Evolutionary conservation across 1,140 invertebrate species (phyloP).

Genomic region (Drosophila sp.): DNA sequence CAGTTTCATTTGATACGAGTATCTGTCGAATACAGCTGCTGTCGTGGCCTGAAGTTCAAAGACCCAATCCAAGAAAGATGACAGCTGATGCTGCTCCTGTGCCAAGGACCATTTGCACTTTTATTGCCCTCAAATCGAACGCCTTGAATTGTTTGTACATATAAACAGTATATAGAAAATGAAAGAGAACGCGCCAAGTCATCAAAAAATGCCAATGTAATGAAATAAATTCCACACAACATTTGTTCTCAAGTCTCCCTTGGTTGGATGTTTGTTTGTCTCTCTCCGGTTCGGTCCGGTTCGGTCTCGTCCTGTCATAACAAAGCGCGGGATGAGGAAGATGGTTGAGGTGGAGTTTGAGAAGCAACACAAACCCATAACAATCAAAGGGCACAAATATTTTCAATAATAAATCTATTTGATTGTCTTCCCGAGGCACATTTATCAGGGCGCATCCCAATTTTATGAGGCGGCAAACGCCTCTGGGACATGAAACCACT

Average conservation of each 20-base stretch:
- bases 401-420: slow-evolving; percentile 84
- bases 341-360: not conserved
- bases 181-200: slow-evolving; percentile 61
- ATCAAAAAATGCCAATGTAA: slow-evolving; percentile 75
- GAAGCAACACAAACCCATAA: slow-evolving; percentile 33
- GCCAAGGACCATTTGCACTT: slow-evolving; percentile 66
- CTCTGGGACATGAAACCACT: slow-evolving; percentile 38
- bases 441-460: slow-evolving; percentile 65
- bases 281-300: not conserved
- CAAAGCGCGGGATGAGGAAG: slow-evolving; percentile 25
- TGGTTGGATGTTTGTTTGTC: slow-evolving; percentile 12
- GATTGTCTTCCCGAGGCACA: slow-evolving; percentile 57
- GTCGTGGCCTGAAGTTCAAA: slow-evolving; percentile 45
- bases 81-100: slow-evolving; percentile 63
- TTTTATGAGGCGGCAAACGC: slow-evolving; percentile 40
- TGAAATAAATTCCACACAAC: slow-evolving; percentile 81
- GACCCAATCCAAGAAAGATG: slow-evolving; percentile 32
- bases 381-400: slow-evolving; percentile 75
- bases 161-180: slow-evolving; percentile 55
- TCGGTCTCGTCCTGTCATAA: slow-evolving; percentile 44
- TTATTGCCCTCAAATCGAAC: slow-evolving; percentile 73
- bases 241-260: slow-evolving; percentile 57
- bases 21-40: slow-evolving; percentile 40
- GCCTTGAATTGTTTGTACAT: slow-evolving; percentile 59
- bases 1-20: slow-evolving; percentile 34